Percentiles rank a stretch among this genome's conserved stretches.
phyloP scores from a whole-genome alignment of 2,797 vertebrate species.

The Perodicticus potto region DNA sequence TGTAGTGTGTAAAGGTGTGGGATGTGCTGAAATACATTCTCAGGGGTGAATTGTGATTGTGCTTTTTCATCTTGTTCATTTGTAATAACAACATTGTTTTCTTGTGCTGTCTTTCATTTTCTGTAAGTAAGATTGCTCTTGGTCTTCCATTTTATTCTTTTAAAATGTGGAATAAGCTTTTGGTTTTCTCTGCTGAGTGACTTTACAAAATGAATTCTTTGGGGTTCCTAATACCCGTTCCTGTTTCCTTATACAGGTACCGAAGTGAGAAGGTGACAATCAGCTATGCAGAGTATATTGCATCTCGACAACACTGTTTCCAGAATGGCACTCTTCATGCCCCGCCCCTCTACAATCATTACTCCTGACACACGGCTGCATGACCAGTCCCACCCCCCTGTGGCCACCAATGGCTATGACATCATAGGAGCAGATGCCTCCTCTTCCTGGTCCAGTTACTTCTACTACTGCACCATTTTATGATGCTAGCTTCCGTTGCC shows the following conservation, averaged over 20 bases:
- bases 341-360: slow-evolving; percentile 93
- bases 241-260: slow-evolving; percentile 86
- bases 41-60: slow-evolving; percentile 80
- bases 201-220: not conserved
- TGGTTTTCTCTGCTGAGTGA: slow-evolving; percentile 78
- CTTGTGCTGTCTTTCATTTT: slow-evolving; percentile 84
- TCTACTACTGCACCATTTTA: slow-evolving; percentile 94
- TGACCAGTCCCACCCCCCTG: slow-evolving; percentile 91
- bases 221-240: not conserved
- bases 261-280: slow-evolving; percentile 94
- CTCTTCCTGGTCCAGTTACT: slow-evolving; percentile 94
- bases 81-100: slow-evolving; percentile 83
- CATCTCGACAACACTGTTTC: slow-evolving; percentile 92
- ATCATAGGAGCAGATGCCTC: slow-evolving; percentile 92
- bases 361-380: slow-evolving; percentile 94
- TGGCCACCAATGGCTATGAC: slow-evolving; percentile 91
- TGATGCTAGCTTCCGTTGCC: slow-evolving; percentile 93
- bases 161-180: slow-evolving; percentile 78
- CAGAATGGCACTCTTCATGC: slow-evolving; percentile 93
- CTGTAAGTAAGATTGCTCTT: slow-evolving; percentile 83
- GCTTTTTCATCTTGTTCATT: slow-evolving; percentile 85
- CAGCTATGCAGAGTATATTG: slow-evolving; percentile 92
- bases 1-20: slow-evolving; percentile 77
- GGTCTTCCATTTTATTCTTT: slow-evolving; percentile 84
- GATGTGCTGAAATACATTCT: slow-evolving; percentile 76